Evolutionary conservation across 2,888 invertebrate genomes (phyloP), one percentile per base, ranked within the genome.

Genomic region (Zygaena filipendulae): DNA sequence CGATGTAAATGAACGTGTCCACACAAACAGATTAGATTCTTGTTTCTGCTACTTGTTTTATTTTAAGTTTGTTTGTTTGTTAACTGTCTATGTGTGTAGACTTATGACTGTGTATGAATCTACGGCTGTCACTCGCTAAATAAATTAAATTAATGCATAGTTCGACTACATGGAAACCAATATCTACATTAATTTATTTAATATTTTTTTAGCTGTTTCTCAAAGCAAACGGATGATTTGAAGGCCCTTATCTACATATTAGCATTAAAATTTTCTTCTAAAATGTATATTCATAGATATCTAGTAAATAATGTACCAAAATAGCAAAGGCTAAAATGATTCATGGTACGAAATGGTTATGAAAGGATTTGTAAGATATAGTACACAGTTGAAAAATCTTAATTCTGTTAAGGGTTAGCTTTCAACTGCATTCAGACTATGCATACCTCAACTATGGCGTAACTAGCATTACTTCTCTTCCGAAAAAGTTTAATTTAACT

Each of bases 291-390:
- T n/a, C n/a, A n/a, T n/a, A n/a, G n/a, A n/a, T n/a, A n/a, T n/a
- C n/a, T n/a, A n/a, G n/a, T n/a, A n/a, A n/a, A n/a, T n/a, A n/a
- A n/a, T n/a, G n/a, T n/a, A n/a, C n/a, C n/a, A n/a, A n/a, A n/a
- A n/a, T n/a, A n/a, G n/a, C n/a, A n/a, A n/a, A n/a, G n/a, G n/a
- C n/a, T n/a, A n/a, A n/a, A n/a, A n/a, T n/a, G n/a, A 67, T 52
- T 51, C 44, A 58, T 70, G 74, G 66, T 39, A 56, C 59, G 67
- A 60, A 60, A 74, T 75, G 74, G 61, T 37, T 36, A 49, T 75
- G 74, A 63, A 39, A 23, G 27, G 31, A 29, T 28, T 7, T 30
- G 21, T 11, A 13, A n/a, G 7, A 6, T 11, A 21, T 7, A 11
- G 4, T 5, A 13, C 13, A 13, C 12, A 10, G 4, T 9, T 21